These are phyloP conservation scores for Plectropomus leopardus DNA, from an alignment of 2,113 vertebrate genomes.

Conservation along the genomic window DNA sequence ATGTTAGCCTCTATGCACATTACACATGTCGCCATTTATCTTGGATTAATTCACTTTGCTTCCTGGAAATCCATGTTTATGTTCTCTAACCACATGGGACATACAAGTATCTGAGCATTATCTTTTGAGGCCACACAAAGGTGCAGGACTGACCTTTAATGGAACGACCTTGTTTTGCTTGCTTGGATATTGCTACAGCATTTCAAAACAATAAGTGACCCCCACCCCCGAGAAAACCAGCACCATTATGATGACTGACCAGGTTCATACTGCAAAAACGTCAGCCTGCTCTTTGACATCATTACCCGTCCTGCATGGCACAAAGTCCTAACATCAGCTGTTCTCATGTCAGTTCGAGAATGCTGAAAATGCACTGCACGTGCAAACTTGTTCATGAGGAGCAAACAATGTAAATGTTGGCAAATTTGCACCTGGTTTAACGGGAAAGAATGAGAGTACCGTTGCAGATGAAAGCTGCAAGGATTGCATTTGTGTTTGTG, in stretches of 20 bases:
- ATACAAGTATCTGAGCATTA: background rate
- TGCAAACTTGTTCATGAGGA: background rate
- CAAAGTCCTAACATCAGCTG: conserved; percentile 32
- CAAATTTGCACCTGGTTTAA: conserved; percentile 41
- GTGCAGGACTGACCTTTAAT: background rate
- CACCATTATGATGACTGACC: background rate
- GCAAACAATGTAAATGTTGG: conserved; percentile 10
- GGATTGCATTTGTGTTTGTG: background rate
- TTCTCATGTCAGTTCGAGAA: conserved; percentile 20
- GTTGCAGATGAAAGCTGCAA: background rate
- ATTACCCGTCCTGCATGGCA: conserved; percentile 24
- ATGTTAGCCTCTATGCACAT: conserved; percentile 57
- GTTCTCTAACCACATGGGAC: background rate
- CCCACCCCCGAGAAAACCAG: background rate
- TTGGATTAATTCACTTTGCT: conserved; percentile 18
- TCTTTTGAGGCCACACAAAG: no score
- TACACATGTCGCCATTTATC: conserved; percentile 33
- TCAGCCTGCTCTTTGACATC: conserved; percentile 13
- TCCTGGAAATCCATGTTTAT: background rate
- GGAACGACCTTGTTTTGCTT: background rate
- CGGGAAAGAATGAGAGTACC: background rate
- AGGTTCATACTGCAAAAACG: background rate
- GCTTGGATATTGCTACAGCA: background rate
- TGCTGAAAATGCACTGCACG: conserved; percentile 28
- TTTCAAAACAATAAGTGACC: background rate